phyloP scores from a whole-genome alignment of 1,140 invertebrate species.

The Temnothorax curvispinosus region DNA sequence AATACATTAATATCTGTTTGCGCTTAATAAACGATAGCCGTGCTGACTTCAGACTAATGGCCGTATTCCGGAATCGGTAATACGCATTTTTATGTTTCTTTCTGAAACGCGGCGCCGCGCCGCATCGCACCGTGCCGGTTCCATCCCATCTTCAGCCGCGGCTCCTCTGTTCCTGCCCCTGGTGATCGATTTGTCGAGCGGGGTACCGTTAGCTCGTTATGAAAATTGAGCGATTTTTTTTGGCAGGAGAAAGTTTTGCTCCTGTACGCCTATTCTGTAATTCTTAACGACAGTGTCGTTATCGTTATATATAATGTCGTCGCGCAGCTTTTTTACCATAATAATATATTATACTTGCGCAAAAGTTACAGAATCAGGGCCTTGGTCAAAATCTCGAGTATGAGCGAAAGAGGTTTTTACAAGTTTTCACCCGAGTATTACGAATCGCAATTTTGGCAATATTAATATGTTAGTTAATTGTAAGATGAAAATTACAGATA shows the following conservation, averaged over 20 bases:
- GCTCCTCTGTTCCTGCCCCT: constrained; percentile 43
- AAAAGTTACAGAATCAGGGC: too few species aligned
- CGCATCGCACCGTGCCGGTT: background rate
- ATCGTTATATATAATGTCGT: too few species aligned
- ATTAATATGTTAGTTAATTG: background rate
- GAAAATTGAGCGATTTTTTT: constrained; percentile 60
- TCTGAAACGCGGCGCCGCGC: constrained; percentile 63
- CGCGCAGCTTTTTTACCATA: too few species aligned
- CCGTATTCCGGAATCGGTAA: constrained; percentile 84
- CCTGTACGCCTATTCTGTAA: too few species aligned
- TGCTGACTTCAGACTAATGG: constrained; percentile 84
- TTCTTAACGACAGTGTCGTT: too few species aligned
- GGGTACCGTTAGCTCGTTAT: constrained; percentile 39
- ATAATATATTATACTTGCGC: too few species aligned
- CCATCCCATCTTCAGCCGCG: constrained; percentile 56
- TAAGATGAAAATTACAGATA: background rate
- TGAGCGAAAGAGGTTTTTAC: background rate
- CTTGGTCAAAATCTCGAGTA: background rate
- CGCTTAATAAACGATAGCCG: constrained; percentile 85
- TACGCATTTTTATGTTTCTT: constrained; percentile 82
- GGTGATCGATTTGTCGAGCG: constrained; percentile 67
- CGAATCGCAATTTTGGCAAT: background rate
- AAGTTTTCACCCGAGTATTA: background rate
- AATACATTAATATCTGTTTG: constrained; percentile 87
- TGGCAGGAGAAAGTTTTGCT: background rate